Evolutionary conservation across 2,797 vertebrate genomes (phyloP), one percentile per base, ranked within the genome.

Genomic region (Cyprinella venusta): DNA sequence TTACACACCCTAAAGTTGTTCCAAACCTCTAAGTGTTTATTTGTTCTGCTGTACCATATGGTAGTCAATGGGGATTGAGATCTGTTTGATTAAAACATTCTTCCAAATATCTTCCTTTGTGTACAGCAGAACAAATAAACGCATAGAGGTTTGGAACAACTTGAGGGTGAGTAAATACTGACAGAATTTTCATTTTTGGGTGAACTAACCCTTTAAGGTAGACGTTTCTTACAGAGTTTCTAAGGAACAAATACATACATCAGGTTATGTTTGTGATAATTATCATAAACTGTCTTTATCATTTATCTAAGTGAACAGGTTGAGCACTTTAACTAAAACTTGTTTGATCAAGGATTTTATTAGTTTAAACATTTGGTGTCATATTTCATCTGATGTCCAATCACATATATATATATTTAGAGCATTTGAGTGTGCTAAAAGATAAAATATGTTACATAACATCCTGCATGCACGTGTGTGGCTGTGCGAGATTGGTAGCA

Each of bases 281-380:
- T 26, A 63, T 26, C 59, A 61, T 26, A 61, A 6, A 26, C 6
- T 26, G 7, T 63, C 59, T 30, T 63, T 15, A 26, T 13, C 13
- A 56, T 56, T 8, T 8, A 56, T 56, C 52, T n/a, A 24, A 50
- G 2, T 3, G 30, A 71, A 19, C 9, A 1, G 0, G 18, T 19
- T 19, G 8, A 30, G 24, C 12, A 33, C 8, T 59, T 9, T n/a
- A 10, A 54, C 52, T 21, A 21, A 54, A 54, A 75, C 48, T 74
- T 74, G 9, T 74, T 74, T 54, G 52, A 74, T 26, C 24, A 70
- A 70, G 68, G 15, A 26, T 77, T 76, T 42, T 61, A 15, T 61
- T 42, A 54, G 30, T 10, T 71, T 72, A 6, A 72, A 52, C 70
- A 16, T 42, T 40, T 26, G 21, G n/a, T 10, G n/a, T 42, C 56